These are phyloP conservation scores for Melanargia galathea DNA, from an alignment of 2,888 invertebrate genomes.

Conservation along the genomic window DNA sequence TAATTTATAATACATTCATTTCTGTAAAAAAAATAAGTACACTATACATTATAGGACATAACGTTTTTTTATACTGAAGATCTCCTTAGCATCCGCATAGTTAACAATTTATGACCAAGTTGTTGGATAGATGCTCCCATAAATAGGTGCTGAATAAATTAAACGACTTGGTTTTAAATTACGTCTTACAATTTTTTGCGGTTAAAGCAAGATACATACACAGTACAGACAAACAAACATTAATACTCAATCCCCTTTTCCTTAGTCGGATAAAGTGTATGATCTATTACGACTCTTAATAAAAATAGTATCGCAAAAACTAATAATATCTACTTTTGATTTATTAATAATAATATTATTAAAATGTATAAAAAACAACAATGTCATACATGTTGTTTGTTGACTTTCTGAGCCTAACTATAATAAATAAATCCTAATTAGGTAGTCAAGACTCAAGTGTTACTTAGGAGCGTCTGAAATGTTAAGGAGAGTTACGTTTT, in stretches of 20 bases:
- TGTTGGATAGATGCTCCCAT: too few species aligned
- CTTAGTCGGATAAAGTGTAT: not conserved
- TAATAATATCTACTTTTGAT: not conserved
- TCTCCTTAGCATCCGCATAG: too few species aligned
- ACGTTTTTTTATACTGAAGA: too few species aligned
- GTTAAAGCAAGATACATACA: not conserved
- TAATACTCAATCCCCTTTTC: not conserved
- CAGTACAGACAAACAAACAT: constrained; percentile 3
- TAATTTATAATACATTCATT: constrained; percentile 23
- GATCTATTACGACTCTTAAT: not conserved
- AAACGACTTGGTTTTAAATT: too few species aligned
- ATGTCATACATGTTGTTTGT: not conserved
- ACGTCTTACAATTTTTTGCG: too few species aligned
- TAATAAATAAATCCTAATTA: too few species aligned
- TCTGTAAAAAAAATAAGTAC: constrained; percentile 8
- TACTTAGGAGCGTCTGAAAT: too few species aligned
- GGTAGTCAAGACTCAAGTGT: too few species aligned
- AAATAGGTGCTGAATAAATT: too few species aligned
- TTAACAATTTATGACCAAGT: too few species aligned
- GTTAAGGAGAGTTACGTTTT: too few species aligned
- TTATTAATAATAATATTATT: not conserved
- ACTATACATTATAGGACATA: not conserved
- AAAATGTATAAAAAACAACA: not conserved
- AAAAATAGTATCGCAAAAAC: not conserved
- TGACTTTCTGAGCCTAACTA: not conserved